A percentile compares a stretch with the other conserved stretches of the same genome.
phyloP scores from a whole-genome alignment of 2,797 vertebrate genomes.

The Botia kubotai region DNA sequence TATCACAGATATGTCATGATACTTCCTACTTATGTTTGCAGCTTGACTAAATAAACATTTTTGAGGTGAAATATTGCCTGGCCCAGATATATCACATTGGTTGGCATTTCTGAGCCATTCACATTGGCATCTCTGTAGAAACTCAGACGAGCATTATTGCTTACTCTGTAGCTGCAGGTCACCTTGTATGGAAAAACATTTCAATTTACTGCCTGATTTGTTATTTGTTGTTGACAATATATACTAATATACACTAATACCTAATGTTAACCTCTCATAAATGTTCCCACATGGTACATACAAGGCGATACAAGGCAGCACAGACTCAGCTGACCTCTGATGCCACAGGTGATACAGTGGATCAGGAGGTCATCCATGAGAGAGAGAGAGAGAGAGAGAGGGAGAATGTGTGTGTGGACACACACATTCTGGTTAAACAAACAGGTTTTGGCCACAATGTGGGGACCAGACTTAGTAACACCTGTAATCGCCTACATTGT shows the following conservation, averaged over 20 bases:
- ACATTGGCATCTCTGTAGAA: neutral
- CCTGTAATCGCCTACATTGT: no score
- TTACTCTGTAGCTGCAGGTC: constrained; percentile 35
- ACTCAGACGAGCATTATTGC: neutral
- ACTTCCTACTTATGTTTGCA: neutral
- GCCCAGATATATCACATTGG: neutral
- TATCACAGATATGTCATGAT: no score
- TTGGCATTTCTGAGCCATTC: constrained; percentile 10
- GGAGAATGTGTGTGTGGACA: no score
- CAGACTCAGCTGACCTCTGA: neutral
- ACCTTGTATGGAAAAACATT: constrained; percentile 17
- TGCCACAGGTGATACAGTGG: constrained; percentile 10
- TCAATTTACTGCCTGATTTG: neutral
- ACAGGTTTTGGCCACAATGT: no score
- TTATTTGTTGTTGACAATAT: constrained; percentile 25
- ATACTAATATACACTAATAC: neutral
- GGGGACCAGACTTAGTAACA: no score
- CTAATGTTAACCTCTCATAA: neutral
- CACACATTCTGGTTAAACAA: no score
- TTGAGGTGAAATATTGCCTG: no score
- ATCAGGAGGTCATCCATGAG: neutral
- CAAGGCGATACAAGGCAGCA: neutral
- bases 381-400: neutral
- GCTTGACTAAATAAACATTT: neutral
- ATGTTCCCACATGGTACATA: neutral